phyloP scores from a whole-genome alignment of 2,797 vertebrate species.

The Toxotes lorentzi region DNA sequence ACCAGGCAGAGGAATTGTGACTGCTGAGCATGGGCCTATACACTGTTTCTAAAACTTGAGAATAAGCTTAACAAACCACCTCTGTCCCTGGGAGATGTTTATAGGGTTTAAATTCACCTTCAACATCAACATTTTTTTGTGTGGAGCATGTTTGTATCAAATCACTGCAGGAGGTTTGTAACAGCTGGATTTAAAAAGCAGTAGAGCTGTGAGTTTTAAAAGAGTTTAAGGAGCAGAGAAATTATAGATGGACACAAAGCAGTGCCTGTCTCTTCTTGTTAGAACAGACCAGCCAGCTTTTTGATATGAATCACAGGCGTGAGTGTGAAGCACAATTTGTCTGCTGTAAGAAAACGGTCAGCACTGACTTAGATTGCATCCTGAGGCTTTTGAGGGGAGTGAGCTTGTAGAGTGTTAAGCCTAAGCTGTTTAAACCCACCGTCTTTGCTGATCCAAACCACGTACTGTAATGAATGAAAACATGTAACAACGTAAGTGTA shows the following conservation, averaged over 20 bases:
- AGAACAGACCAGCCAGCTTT: background rate
- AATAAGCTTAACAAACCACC: background rate
- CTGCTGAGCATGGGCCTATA: background rate
- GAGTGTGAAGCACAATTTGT: slow-evolving; percentile 42
- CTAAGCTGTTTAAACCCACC: slow-evolving; percentile 1
- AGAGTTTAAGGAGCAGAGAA: background rate
- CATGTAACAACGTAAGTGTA: background rate
- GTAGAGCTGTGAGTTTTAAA: background rate
- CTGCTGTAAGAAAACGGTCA: slow-evolving; percentile 30
- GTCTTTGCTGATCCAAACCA: background rate
- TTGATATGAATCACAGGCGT: slow-evolving; percentile 22
- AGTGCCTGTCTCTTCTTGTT: slow-evolving; percentile 7
- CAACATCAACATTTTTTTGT: background rate
- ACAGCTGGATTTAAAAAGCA: background rate
- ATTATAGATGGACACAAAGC: background rate
- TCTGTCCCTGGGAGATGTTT: background rate
- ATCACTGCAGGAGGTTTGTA: background rate
- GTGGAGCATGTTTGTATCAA: background rate
- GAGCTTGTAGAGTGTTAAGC: slow-evolving; percentile 1
- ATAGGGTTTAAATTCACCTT: background rate
- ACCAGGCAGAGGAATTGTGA: background rate
- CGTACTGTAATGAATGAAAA: background rate
- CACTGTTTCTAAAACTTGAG: background rate
- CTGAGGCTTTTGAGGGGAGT: slow-evolving; percentile 12
- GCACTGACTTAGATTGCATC: slow-evolving; percentile 24